phyloP scores from a whole-genome alignment of 2,797 vertebrate species.

The Myotis planiceps region DNA sequence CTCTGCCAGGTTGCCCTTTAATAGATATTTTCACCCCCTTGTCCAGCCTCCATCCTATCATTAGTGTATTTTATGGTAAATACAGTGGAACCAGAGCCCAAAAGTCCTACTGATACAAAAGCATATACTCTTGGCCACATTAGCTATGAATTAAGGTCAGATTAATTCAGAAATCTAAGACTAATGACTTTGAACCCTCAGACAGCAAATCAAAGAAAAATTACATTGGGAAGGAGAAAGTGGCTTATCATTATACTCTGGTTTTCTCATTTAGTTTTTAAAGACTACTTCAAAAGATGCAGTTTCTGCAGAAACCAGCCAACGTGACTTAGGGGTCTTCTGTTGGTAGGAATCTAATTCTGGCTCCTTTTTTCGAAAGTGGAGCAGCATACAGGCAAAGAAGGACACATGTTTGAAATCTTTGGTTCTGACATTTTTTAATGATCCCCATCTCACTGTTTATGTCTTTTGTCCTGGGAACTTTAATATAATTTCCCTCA shows the following conservation, averaged over 20 bases:
- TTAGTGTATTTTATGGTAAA: conserved; percentile 46
- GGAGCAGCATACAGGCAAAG: neutral
- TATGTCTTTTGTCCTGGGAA: conserved; percentile 38
- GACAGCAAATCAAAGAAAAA: conserved; percentile 59
- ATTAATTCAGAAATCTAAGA: conserved; percentile 49
- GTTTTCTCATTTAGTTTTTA: conserved; percentile 49
- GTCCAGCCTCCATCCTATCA: neutral
- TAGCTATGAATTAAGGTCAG: conserved; percentile 28
- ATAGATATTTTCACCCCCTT: conserved; percentile 37
- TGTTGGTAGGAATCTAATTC: conserved; percentile 21
- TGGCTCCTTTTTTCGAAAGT: conserved; percentile 6
- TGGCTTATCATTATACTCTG: neutral
- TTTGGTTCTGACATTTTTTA: conserved; percentile 24
- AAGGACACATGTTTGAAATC: conserved; percentile 23
- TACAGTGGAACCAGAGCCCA: conserved; percentile 46
- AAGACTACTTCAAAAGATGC: conserved; percentile 8
- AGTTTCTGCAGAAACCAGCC: conserved; percentile 21
- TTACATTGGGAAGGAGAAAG: conserved; percentile 18
- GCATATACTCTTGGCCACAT: conserved; percentile 25
- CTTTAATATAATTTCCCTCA: conserved; percentile 54
- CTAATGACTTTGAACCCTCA: neutral
- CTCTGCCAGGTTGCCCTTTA: conserved; percentile 24
- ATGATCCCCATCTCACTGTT: conserved; percentile 22
- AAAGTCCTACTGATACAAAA: conserved; percentile 49
- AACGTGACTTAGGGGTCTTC: neutral